Evolutionary conservation across 1,140 invertebrate genomes (phyloP), one percentile per base, ranked within the genome.

Genomic region (Drosophila parabipectinata): DNA sequence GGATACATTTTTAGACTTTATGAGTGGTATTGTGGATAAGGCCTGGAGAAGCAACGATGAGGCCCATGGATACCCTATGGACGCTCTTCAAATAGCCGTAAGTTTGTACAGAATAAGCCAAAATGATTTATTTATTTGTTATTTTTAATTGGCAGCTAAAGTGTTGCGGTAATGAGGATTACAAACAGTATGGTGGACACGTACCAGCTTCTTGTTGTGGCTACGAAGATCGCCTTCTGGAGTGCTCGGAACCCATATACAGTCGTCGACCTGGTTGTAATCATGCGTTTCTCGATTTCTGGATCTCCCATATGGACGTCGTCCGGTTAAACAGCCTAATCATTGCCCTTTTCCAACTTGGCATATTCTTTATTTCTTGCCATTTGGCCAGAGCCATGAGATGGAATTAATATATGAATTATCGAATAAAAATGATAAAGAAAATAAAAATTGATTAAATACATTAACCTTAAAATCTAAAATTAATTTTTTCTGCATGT

Each of bases 281-380:
- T 0, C 0, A 12, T 0, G 63, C 55, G 10, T 56, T 95, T 1
- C 73, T 73, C 6, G 75, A 92, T 0, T 93, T 15, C 90, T 95
- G 69, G 88, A 91, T 41, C 80, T 80, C 18, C 90, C 77, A 92
- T 79, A 93, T 93, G 48, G 92, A 94, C 52, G 77, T 94, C 18
- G 92, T 95, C 24, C 94, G 94, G 72, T 93, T 93, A 26, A 90
- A 95, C 47, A 94, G 94, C 24, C 93, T 96, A 57, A 94, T 93
- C 50, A 93, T 96, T 47, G 95, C 95, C 32, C 94, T 92, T 67
- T 80, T 87, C 7, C 79, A 90, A 60, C 48, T 90, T 8, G 54
- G 34, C 14, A 75, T 80, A n/a, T 77, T 90, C 18, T 44, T 83
- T 6, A 63, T 90, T 28, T 45, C 85, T 6, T 90, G 82, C 37